Evolutionary conservation across 2,888 invertebrate species (phyloP).

Genomic region (Amblyteles armatorius): DNA sequence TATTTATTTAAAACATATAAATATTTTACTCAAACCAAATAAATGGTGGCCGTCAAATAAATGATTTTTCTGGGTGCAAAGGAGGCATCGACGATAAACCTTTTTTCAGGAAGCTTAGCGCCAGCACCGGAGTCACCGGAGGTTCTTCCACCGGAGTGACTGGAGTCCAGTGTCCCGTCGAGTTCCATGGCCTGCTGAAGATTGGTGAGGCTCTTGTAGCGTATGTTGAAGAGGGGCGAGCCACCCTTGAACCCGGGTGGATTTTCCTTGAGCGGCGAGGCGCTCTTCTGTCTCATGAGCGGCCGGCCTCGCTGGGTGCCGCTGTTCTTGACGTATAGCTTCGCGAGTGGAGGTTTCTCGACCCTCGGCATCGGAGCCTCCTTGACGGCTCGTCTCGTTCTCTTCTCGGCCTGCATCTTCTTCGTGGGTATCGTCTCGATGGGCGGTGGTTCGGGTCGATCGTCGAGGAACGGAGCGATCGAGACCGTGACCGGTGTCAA

Average conservation of each 20-base stretch:
- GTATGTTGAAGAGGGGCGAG: constrained; percentile 91
- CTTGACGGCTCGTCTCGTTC: constrained; percentile 90
- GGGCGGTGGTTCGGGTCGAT: constrained; percentile 95
- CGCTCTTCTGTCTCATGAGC: constrained; percentile 89
- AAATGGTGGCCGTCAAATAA: no score
- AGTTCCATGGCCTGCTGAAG: constrained; percentile 90
- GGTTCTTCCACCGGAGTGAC: constrained; percentile 94
- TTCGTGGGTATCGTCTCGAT: constrained; percentile 96
- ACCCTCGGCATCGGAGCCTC: constrained; percentile 86
- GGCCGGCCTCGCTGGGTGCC: constrained; percentile 89
- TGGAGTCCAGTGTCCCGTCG: constrained; percentile 95
- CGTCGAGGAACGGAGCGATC: constrained; percentile 86
- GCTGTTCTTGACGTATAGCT: constrained; percentile 92
- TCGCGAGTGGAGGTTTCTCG: constrained; percentile 88
- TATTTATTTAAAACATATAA: no score
- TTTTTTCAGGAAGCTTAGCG: constrained; percentile 93
- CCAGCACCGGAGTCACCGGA: constrained; percentile 93
- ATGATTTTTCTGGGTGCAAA: no score
- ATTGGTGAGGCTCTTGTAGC: constrained; percentile 88
- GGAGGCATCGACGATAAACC: constrained; percentile 78
- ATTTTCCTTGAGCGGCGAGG: constrained; percentile 90
- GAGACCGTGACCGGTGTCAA: constrained; percentile 87
- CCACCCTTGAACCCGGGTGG: constrained; percentile 90
- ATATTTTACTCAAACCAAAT: no score
- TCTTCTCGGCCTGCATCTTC: constrained; percentile 91